A percentile compares a stretch with the other conserved stretches of the same genome.
phyloP scores from a whole-genome alignment of 53 echinoderm and acorn worm genomes.

The Holothuria scabra region DNA sequence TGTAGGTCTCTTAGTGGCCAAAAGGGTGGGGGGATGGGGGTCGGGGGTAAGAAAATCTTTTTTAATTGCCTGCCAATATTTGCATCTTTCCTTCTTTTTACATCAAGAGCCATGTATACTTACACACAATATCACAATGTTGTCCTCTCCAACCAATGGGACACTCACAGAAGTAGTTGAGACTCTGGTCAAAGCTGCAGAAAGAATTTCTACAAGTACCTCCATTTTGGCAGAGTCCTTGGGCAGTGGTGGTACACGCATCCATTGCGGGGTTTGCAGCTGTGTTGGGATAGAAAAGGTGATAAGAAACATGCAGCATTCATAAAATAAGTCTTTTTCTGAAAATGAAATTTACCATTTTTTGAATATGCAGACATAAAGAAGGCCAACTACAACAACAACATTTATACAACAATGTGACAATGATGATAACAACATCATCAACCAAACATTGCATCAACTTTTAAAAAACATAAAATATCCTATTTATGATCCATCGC shows the following conservation, averaged over 20 bases:
- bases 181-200: conserved; percentile 72
- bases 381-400: no score
- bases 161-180: conserved; percentile 83
- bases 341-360: neutral
- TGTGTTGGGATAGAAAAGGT: conserved; percentile 18
- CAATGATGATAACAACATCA: no score
- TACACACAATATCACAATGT: conserved; percentile 80
- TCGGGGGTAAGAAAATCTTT: no score
- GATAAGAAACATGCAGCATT: neutral
- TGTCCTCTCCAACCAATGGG: conserved; percentile 85
- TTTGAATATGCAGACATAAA: no score
- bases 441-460: no score
- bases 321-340: neutral
- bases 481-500: no score
- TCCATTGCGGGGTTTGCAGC: conserved; percentile 61
- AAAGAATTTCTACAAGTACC: conserved; percentile 75
- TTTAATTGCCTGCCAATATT: no score
- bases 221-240: conserved; percentile 69
- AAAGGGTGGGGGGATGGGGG: no score
- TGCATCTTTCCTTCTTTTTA: no score
- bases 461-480: no score
- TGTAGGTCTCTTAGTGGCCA: no score
- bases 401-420: no score
- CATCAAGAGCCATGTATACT: conserved; percentile 40
- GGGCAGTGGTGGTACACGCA: conserved; percentile 59